Conservation (phyloP, 2,888 invertebrate species). For the Thereva unica region DNA sequence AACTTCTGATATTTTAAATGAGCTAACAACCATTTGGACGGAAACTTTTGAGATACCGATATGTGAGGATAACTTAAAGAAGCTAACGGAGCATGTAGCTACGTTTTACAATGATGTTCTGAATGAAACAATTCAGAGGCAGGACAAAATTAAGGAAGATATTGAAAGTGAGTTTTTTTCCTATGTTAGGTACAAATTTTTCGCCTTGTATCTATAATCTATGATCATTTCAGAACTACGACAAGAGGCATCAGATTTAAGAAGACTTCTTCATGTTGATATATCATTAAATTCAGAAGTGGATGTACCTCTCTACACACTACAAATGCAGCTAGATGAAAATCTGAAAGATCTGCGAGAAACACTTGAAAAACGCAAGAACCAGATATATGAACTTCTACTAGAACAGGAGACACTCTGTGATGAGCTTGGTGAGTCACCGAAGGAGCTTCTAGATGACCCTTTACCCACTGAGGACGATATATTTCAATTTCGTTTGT, state of each 20-base stretch:
- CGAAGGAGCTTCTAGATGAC: conserved; percentile 51
- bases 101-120: conserved; percentile 66
- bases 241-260: conserved; percentile 50
- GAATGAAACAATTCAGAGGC: conserved; percentile 64
- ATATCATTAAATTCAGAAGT: conserved; percentile 46
- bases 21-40: conserved; percentile 50
- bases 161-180: conserved; percentile 60
- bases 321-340: conserved; percentile 64
- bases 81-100: conserved; percentile 57
- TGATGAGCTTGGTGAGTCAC: conserved; percentile 52
- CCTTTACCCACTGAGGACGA: conserved; percentile 66
- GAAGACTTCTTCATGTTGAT: conserved; percentile 50
- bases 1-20: conserved; percentile 47
- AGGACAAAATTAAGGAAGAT: conserved; percentile 61
- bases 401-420: conserved; percentile 59
- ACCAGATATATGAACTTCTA: conserved; percentile 56
- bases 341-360: conserved; percentile 64
- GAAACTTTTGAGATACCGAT: conserved; percentile 50
- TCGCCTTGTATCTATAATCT: no score
- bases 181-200: conserved; percentile 2
- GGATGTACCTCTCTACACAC: conserved; percentile 56
- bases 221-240: conserved; percentile 43
- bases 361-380: conserved; percentile 60
- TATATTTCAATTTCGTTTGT: conserved; percentile 62
- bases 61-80: conserved; percentile 48